Conservation (phyloP, 92 coral and sea anemone genomes). For the Actinernus sp. region DNA sequence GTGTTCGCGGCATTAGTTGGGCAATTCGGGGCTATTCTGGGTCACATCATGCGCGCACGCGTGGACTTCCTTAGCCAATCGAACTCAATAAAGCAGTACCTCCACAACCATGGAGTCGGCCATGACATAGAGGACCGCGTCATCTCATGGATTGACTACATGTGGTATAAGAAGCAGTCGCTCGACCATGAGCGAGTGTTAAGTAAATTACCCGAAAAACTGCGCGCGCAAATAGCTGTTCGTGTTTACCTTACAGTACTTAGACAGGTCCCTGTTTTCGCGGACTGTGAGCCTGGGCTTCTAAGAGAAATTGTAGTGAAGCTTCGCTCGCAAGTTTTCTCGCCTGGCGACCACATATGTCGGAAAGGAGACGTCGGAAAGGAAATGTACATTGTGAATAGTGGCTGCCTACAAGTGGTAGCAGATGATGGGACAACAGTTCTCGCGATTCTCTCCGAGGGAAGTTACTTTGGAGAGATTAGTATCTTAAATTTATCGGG, state of each 20-base stretch:
- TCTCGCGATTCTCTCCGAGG: slow-evolving; percentile 79
- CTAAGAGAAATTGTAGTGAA: slow-evolving; percentile 79
- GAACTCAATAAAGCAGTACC: slow-evolving; percentile 72
- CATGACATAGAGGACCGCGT: slow-evolving; percentile 78
- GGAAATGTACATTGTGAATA: slow-evolving; percentile 86
- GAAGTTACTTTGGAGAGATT: slow-evolving; percentile 91
- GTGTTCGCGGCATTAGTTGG: slow-evolving; percentile 89
- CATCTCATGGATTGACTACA: slow-evolving; percentile 85
- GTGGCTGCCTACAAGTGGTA: slow-evolving; percentile 81
- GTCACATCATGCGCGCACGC: slow-evolving; percentile 69
- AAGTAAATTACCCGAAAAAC: slow-evolving; percentile 65
- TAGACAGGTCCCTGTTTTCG: slow-evolving; percentile 73
- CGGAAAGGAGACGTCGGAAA: slow-evolving; percentile 88
- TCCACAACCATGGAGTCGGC: slow-evolving; percentile 62
- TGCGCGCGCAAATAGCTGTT: slow-evolving; percentile 79
- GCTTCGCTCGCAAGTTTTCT: slow-evolving; percentile 76
- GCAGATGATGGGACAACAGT: slow-evolving; percentile 68
- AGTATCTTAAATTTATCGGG: slow-evolving; percentile 80
- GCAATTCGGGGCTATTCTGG: slow-evolving; percentile 85
- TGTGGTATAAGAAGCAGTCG: slow-evolving; percentile 79
- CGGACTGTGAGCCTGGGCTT: slow-evolving; percentile 90
- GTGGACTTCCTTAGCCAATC: slow-evolving; percentile 74
- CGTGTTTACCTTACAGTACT: slow-evolving; percentile 82
- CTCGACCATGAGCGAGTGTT: slow-evolving; percentile 70
- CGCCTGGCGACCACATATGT: slow-evolving; percentile 89